These are phyloP conservation scores for Pteria penguin DNA, from an alignment of 2,888 invertebrate species.

Conservation along the genomic window DNA sequence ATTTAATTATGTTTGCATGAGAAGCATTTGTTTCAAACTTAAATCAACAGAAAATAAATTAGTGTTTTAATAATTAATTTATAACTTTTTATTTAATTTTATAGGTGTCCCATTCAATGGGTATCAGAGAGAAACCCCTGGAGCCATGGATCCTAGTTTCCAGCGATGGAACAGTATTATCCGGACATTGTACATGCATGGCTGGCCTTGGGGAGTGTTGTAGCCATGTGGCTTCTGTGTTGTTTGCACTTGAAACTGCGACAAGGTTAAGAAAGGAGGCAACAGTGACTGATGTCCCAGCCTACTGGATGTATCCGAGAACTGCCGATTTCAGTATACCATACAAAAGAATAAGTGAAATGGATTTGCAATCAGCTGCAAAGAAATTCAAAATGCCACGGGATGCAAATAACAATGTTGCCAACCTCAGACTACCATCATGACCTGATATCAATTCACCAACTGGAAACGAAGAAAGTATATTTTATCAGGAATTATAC, in stretches of 20 bases:
- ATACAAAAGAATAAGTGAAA: background rate
- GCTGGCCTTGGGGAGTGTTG: constrained; percentile 42
- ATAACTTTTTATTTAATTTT: constrained; percentile 24
- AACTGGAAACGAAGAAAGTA: too few relatives aligned
- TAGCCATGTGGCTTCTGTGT: constrained; percentile 29
- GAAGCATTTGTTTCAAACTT: too few relatives aligned
- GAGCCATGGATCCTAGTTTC: constrained; percentile 16
- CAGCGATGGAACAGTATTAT: constrained; percentile 23
- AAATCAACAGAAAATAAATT: too few relatives aligned
- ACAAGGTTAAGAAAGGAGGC: background rate
- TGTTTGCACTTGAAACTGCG: constrained; percentile 30
- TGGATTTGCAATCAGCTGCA: background rate
- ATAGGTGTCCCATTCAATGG: too few relatives aligned
- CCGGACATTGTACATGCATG: constrained; percentile 39
- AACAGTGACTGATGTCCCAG: background rate
- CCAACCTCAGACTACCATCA: too few relatives aligned
- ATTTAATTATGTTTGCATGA: too few relatives aligned
- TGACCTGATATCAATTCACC: too few relatives aligned
- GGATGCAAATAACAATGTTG: too few relatives aligned
- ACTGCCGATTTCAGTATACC: background rate
- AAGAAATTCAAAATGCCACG: too few relatives aligned
- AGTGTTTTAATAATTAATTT: too few relatives aligned
- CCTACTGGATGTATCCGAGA: background rate
- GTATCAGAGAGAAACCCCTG: constrained; percentile 31
- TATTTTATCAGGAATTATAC: too few relatives aligned